Evolutionary conservation across 2,797 vertebrate genomes (phyloP), one percentile per base, ranked within the genome.

Genomic region (Gallinago stenura): DNA sequence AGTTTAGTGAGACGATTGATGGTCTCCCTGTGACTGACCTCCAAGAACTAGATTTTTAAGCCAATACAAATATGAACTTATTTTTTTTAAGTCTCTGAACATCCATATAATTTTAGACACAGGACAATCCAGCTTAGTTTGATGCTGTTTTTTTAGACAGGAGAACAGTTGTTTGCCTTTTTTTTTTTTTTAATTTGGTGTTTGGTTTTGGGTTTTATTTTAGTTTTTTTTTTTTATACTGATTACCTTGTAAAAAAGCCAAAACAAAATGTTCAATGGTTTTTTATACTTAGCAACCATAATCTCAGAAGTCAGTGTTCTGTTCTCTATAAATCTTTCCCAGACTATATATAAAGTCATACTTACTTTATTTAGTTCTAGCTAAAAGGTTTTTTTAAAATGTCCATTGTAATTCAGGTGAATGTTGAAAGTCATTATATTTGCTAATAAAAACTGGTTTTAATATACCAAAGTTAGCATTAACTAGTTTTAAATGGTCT

Each of bases 1-100:
- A 83, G 73, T 33, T 95, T 39, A 76, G 54, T 53, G 60, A 93
- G 54, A 92, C 93, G 77, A 94, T 75, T 58, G 64, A 95, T 95
- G 54, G 83, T 87, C 69, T 97, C 31, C 73, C 73, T 85, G 45
- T 79, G 65, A 77, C 58, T 86, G 87, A 94, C 80, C 93, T 95
- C 87, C 30, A 57, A 91, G 87, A 90, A 92, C 61, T 21, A 58
- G 28, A 51, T 70, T 79, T 79, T 61, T 68, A 90, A 87, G 90
- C 87, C 95, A 97, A 87, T 57, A 62, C 17, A 97, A 97, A 96
- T 87, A 97, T 46, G 81, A 87, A 58, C 57, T 77, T 76, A 16
- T 48, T 79, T 87, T 87, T 86, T 81, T 77, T 20, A 95, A 83
- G 56, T 31, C 71, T 79, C 75, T 95, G 56, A 92, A 88, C 73